Evolutionary conservation across 37 sponge, comb jelly and placozoan genomes (phyloP).

Genomic region (Aplysina aerophoba): DNA sequence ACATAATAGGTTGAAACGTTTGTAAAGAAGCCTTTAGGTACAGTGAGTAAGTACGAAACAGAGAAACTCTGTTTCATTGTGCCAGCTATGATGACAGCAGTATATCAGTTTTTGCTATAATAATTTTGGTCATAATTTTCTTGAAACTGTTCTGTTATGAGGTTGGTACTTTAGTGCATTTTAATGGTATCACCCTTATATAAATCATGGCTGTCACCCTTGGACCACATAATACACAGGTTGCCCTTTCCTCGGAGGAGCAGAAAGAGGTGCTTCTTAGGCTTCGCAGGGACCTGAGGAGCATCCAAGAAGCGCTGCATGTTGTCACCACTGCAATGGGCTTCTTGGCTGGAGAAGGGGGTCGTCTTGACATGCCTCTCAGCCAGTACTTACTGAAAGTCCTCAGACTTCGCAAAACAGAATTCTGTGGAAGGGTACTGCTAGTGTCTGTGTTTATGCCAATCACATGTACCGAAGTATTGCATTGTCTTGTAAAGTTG

Average conservation of each 20-base stretch:
- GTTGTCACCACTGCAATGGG: conserved; percentile 65
- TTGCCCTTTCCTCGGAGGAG: conserved; percentile 22
- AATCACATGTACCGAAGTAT: too few species aligned
- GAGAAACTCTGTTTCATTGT: too few species aligned
- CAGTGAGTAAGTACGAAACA: too few species aligned
- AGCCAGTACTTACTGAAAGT: conserved; percentile 46
- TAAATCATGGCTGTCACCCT: neutral
- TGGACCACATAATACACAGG: conserved; percentile 22
- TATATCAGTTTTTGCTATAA: too few species aligned
- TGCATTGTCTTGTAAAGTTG: neutral
- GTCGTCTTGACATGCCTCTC: conserved; percentile 36
- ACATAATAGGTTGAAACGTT: too few species aligned
- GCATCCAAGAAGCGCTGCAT: conserved; percentile 55
- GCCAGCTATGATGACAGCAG: too few species aligned
- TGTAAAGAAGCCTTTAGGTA: too few species aligned
- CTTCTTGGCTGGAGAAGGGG: conserved; percentile 67
- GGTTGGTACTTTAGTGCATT: too few species aligned
- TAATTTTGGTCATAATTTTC: too few species aligned
- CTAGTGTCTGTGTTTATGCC: neutral
- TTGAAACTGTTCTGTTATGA: too few species aligned
- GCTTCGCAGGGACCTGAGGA: conserved; percentile 28
- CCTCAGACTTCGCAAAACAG: conserved; percentile 44
- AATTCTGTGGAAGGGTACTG: conserved; percentile 48
- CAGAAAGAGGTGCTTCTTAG: conserved; percentile 52
- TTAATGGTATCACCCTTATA: too few species aligned